Percentiles rank a stretch among this genome's conserved stretches.
Conservation (phyloP, 1,140 invertebrate genomes). For the Drosophila micromelanica region DNA sequence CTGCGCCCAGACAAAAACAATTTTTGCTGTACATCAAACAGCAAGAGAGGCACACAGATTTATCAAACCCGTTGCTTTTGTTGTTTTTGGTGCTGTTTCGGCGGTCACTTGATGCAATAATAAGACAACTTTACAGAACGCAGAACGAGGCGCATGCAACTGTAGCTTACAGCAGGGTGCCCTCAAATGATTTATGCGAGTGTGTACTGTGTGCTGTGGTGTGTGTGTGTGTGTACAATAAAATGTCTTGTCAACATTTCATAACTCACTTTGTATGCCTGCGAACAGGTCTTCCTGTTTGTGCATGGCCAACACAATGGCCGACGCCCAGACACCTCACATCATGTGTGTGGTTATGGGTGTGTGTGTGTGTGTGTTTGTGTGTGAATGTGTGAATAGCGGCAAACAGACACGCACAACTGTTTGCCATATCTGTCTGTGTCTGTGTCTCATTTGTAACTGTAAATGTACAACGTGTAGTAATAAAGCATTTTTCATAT, state of each 20-base stretch:
- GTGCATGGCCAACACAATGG: constrained; percentile 69
- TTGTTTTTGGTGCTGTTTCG: constrained; percentile 23
- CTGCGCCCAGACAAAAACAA: neutral
- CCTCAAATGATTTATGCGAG: constrained; percentile 47
- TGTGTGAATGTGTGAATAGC: constrained; percentile 45
- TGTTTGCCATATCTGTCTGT: constrained; percentile 54
- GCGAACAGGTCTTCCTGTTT: constrained; percentile 53
- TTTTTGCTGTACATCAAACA: neutral
- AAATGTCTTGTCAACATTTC: constrained; percentile 83
- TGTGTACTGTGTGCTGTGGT: constrained; percentile 20
- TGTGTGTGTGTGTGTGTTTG: constrained; percentile 23
- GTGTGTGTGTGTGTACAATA: constrained; percentile 55
- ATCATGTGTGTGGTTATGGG: neutral
- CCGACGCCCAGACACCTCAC: constrained; percentile 48
- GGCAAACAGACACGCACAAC: constrained; percentile 69
- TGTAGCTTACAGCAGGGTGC: constrained; percentile 28
- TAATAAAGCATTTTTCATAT: constrained; percentile 78
- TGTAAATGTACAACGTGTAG: constrained; percentile 63
- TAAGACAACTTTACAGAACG: constrained; percentile 67
- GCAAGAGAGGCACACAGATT: constrained; percentile 32
- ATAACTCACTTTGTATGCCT: constrained; percentile 75
- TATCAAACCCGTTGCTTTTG: constrained; percentile 17
- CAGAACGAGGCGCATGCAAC: constrained; percentile 56
- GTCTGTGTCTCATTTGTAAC: constrained; percentile 68
- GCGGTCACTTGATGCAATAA: constrained; percentile 74